These are phyloP conservation scores for Fundulus diaphanus DNA, from an alignment of 2,797 vertebrate species.

Conservation along the genomic window DNA sequence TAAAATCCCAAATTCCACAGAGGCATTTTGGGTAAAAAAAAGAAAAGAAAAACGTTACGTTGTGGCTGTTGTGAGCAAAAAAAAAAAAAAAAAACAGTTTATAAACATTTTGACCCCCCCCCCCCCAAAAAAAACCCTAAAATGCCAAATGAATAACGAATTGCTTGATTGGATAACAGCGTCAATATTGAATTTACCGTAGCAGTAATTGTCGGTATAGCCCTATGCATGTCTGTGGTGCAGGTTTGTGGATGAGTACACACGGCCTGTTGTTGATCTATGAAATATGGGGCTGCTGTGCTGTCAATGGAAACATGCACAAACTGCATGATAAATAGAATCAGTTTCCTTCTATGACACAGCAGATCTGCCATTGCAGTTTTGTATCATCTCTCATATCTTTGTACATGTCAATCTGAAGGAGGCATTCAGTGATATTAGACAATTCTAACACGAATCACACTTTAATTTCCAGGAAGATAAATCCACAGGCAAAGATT, in stretches of 20 bases:
- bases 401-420: constrained; percentile 46
- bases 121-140: neutral
- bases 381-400: constrained; percentile 19
- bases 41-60: neutral
- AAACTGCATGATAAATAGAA: neutral
- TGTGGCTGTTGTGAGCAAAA: neutral
- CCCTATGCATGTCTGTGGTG: constrained; percentile 35
- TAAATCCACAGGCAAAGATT: no score
- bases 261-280: neutral
- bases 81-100: neutral
- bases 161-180: constrained; percentile 44
- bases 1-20: neutral
- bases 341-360: neutral
- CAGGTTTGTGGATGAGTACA: constrained; percentile 6
- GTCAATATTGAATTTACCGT: constrained; percentile 36
- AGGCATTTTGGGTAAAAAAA: neutral
- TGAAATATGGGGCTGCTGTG: constrained; percentile 12
- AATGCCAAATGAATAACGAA: constrained; percentile 55
- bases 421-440: constrained; percentile 59
- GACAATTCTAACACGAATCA: constrained; percentile 56
- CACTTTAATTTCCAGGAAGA: constrained; percentile 47
- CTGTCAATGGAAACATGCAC: neutral
- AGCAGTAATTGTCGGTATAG: constrained; percentile 20
- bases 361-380: constrained; percentile 10
- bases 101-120: neutral